Base-by-base conservation (phyloP, 2,113 vertebrate species). In the Oostethus manadensis region DNA sequence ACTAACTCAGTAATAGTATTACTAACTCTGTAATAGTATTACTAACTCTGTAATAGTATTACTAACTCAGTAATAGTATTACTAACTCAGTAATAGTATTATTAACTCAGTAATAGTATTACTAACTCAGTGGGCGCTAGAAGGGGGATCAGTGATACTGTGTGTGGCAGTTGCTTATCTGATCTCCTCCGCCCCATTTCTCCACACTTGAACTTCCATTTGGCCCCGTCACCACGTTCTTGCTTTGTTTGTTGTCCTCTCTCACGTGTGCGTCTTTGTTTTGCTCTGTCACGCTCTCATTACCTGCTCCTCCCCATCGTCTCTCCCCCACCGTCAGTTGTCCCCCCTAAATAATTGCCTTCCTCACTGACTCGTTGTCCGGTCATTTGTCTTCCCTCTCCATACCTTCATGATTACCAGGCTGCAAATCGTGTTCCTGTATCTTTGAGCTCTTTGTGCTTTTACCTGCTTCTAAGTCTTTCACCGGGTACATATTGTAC, bases 371-470 rank as follows among this genome's bases (percentile, higher is more conserved):
- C 48, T 83, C 66, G 77, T 75, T 78, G 73, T 78, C 66, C 56
- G 45, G 66, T 77, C 77, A 82, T 85, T 79, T 77, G 70, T 85
- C 83, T 81, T 63, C 60, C 0, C 26, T 73, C 60, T 60, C 57
- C 65, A 53, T 60, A 65, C 73, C 71, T 78, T 71, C 71, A 66
- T 74, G 77, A 84, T 78, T 77, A 69, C 60, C 15, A 35, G 67
- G 74, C 69, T 64, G 68, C 58, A 81, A 80, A 81, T 79, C 67
- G 68, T 46, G 60, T 79, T 66, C 61, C 29, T 59, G 22, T 43
- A 45, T 80, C 49, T 49, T 50, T 60, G 38, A 18, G 22, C 62
- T 62, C 54, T 55, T 57, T 51, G 43, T 61, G 8, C 48, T 51
- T 51, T 29, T 61, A 43, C 54, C 8, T 56, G 35, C 49, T 43